phyloP scores from a whole-genome alignment of 92 coral and sea anemone genomes.

The Palythoa caribaeorum region DNA sequence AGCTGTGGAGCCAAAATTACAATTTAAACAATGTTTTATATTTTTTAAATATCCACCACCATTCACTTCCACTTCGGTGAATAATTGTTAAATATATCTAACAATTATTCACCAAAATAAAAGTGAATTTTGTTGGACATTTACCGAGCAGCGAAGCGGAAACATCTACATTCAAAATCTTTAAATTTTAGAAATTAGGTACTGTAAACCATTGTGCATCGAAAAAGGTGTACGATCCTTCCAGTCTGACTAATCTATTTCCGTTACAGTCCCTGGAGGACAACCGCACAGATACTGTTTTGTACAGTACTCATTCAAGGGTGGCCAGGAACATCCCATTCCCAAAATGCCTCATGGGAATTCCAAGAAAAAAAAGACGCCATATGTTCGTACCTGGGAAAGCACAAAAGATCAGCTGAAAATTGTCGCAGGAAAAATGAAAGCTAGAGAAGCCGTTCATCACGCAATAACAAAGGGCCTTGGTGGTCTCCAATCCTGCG shows the following conservation, averaged over 20 bases:
- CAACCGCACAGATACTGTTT: constrained; percentile 60
- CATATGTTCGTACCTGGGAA: constrained; percentile 69
- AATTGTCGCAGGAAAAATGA: constrained; percentile 43
- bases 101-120: not conserved
- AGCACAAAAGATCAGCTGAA: constrained; percentile 56
- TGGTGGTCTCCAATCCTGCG: constrained; percentile 46
- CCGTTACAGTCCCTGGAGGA: constrained; percentile 55
- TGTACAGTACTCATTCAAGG: constrained; percentile 72
- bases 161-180: not conserved
- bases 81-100: not conserved
- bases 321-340: constrained; percentile 67
- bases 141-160: not conserved
- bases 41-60: not conserved
- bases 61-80: too few species aligned
- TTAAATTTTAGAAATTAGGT: constrained; percentile 2
- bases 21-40: not conserved
- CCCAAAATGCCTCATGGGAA: constrained; percentile 52
- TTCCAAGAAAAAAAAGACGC: constrained; percentile 47
- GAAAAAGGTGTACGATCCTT: not conserved
- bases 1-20: not conserved
- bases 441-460: constrained; percentile 59
- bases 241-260: constrained; percentile 4
- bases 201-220: not conserved
- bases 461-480: constrained; percentile 35
- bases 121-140: not conserved